Conservation (phyloP, 2,113 vertebrate genomes). For the Brachionichthys hirsutus region DNA sequence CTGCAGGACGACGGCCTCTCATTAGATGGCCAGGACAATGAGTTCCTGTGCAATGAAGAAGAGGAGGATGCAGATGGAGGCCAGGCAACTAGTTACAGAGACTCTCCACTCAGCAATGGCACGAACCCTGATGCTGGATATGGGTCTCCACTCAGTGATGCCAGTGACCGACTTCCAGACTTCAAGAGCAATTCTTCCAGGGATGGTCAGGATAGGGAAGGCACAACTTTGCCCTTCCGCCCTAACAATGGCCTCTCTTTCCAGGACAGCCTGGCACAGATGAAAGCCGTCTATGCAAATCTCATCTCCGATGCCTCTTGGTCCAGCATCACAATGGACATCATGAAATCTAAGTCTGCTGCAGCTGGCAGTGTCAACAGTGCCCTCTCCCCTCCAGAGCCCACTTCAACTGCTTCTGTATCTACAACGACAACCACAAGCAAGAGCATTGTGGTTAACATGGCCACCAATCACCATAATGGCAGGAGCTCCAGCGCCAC, state of each 20-base stretch:
- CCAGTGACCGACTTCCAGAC: slow-evolving; percentile 90
- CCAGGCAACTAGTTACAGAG: slow-evolving; percentile 88
- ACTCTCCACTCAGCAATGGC: slow-evolving; percentile 94
- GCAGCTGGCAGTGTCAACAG: slow-evolving; percentile 61
- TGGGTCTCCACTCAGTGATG: slow-evolving; percentile 94
- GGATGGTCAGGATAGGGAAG: slow-evolving; percentile 90
- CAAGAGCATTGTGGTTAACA: slow-evolving; percentile 70
- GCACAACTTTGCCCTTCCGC: slow-evolving; percentile 64
- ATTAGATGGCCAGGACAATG: slow-evolving; percentile 89
- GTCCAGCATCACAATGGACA: slow-evolving; percentile 93
- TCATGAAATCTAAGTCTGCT: slow-evolving; percentile 88
- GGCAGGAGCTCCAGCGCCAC: slow-evolving; percentile 80
- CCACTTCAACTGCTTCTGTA: slow-evolving; percentile 63
- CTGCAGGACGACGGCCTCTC: slow-evolving; percentile 90
- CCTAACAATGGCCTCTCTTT: slow-evolving; percentile 84
- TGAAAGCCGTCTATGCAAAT: slow-evolving; percentile 99
- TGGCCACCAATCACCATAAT: slow-evolving; percentile 69
- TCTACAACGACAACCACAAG: slow-evolving; percentile 64
- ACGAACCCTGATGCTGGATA: slow-evolving; percentile 95
- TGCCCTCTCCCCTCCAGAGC: slow-evolving; percentile 60
- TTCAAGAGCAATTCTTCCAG: slow-evolving; percentile 91
- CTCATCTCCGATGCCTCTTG: slow-evolving; percentile 97
- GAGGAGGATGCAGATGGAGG: slow-evolving; percentile 85
- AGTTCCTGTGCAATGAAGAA: slow-evolving; percentile 91
- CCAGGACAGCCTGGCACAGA: slow-evolving; percentile 97